These are phyloP conservation scores for Caradrina kadenii DNA, from an alignment of 2,888 invertebrate genomes.

Conservation along the genomic window DNA sequence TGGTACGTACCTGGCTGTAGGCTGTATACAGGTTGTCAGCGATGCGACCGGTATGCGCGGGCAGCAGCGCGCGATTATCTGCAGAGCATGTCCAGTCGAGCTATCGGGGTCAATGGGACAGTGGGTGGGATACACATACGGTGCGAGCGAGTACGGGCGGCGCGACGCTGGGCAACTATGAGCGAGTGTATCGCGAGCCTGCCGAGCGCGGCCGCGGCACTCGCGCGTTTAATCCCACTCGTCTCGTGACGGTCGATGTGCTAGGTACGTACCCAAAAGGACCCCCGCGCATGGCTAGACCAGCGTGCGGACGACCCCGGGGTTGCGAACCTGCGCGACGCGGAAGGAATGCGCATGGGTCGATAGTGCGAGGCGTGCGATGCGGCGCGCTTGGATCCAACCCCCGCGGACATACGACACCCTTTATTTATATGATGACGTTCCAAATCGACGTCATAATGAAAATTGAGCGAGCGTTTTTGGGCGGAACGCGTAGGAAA, in stretches of 20 bases:
- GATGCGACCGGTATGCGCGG: slow-evolving; percentile 69
- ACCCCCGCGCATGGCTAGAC: slow-evolving; percentile 84
- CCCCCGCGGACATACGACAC: slow-evolving; percentile 71
- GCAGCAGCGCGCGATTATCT: slow-evolving; percentile 76
- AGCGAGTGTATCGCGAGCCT: slow-evolving; percentile 77
- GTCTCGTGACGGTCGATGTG: slow-evolving; percentile 80
- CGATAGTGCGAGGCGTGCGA: slow-evolving; percentile 66
- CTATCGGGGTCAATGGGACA: slow-evolving; percentile 72
- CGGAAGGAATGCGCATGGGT: slow-evolving; percentile 71
- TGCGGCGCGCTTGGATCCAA: slow-evolving; percentile 71
- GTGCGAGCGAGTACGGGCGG: slow-evolving; percentile 61
- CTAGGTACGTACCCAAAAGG: slow-evolving; percentile 74
- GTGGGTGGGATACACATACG: slow-evolving; percentile 75
- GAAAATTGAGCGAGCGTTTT: slow-evolving; percentile 65
- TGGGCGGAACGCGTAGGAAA: slow-evolving; percentile 37
- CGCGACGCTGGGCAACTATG: slow-evolving; percentile 66
- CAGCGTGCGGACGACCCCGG: slow-evolving; percentile 73
- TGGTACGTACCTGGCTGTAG: slow-evolving; percentile 70
- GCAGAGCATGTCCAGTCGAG: slow-evolving; percentile 72
- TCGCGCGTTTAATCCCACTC: slow-evolving; percentile 81
- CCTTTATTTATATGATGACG: slow-evolving; percentile 82
- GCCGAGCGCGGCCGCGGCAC: slow-evolving; percentile 86
- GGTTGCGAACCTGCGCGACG: slow-evolving; percentile 67
- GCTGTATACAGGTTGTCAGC: slow-evolving; percentile 68
- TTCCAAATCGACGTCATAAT: slow-evolving; percentile 79